Evolutionary conservation across 2,797 vertebrate genomes (phyloP).

Genomic region (Acrossocheilus wenchowensis): DNA sequence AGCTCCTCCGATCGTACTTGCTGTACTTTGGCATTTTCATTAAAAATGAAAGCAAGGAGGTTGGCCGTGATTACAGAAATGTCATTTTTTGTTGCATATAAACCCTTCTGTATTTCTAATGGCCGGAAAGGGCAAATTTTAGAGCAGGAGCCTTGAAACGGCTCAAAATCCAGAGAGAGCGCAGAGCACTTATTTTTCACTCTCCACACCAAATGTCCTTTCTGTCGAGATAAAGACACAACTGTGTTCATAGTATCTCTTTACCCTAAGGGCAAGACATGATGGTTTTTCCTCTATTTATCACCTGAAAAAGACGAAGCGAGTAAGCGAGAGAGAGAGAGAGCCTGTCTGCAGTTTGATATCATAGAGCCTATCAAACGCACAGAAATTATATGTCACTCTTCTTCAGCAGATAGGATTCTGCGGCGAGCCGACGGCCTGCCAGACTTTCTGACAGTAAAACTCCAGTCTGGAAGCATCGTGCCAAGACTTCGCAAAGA

Average conservation of each 20-base stretch:
- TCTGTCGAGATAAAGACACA: conserved; percentile 71
- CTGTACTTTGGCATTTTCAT: conserved; percentile 17
- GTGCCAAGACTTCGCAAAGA: conserved; percentile 28
- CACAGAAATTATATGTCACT: conserved; percentile 66
- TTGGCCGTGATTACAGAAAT: conserved; percentile 7
- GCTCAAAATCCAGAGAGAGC: conserved; percentile 5
- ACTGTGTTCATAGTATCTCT: conserved; percentile 66
- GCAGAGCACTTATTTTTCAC: conserved; percentile 13
- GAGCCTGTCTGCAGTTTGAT: conserved; percentile 68
- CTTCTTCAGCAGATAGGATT: conserved; percentile 52
- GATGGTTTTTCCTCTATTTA: conserved; percentile 62
- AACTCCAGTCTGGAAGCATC: conserved; percentile 32
- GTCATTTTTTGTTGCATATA: conserved; percentile 6
- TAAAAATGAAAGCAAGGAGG: conserved; percentile 11
- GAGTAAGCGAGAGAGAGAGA: conserved; percentile 1
- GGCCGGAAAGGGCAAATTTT: not conserved
- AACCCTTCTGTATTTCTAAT: not conserved
- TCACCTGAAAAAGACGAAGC: conserved; percentile 66
- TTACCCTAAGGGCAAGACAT: conserved; percentile 65
- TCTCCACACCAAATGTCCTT: conserved; percentile 62
- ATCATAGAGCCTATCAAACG: conserved; percentile 74
- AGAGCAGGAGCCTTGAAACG: not conserved
- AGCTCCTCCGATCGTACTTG: not conserved
- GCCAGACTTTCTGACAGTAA: conserved; percentile 39
- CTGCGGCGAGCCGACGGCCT: not conserved